Percentiles rank a stretch among this genome's conserved stretches.
Conservation (phyloP, 2,797 vertebrate genomes). For the Lophura swinhoii region DNA sequence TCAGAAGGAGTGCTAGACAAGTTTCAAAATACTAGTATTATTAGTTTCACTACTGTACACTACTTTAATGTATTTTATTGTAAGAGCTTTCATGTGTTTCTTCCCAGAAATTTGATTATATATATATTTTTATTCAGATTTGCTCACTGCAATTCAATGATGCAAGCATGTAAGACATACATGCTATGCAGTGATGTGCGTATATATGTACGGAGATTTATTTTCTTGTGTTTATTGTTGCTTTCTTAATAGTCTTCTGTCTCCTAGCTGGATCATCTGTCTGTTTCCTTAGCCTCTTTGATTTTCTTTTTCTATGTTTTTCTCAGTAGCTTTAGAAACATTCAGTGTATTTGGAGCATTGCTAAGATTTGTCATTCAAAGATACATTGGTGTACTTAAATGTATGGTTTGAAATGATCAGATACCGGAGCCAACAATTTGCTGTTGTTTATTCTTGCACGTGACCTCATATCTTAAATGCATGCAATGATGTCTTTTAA, state of each 20-base stretch:
- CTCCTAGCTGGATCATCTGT: slow-evolving; percentile 49
- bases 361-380: slow-evolving; percentile 52
- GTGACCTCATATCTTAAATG: slow-evolving; percentile 38
- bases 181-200: slow-evolving; percentile 20
- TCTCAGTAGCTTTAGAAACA: background rate
- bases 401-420: slow-evolving; percentile 66
- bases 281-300: slow-evolving; percentile 42
- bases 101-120: background rate
- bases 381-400: slow-evolving; percentile 64
- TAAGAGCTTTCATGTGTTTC: background rate
- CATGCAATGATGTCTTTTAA: slow-evolving; percentile 58
- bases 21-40: slow-evolving; percentile 9
- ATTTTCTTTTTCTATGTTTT: background rate
- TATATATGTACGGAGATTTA: slow-evolving; percentile 20
- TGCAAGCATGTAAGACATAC: slow-evolving; percentile 27
- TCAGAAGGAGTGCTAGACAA: slow-evolving; percentile 25
- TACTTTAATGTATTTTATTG: background rate
- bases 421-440: slow-evolving; percentile 17
- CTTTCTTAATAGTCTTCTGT: slow-evolving; percentile 23
- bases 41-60: background rate
- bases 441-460: slow-evolving; percentile 50
- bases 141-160: slow-evolving; percentile 8
- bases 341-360: background rate
- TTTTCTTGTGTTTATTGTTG: slow-evolving; percentile 27
- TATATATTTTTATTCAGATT: background rate